phyloP scores from a whole-genome alignment of 1,140 invertebrate species.

The Radopholus similis region DNA sequence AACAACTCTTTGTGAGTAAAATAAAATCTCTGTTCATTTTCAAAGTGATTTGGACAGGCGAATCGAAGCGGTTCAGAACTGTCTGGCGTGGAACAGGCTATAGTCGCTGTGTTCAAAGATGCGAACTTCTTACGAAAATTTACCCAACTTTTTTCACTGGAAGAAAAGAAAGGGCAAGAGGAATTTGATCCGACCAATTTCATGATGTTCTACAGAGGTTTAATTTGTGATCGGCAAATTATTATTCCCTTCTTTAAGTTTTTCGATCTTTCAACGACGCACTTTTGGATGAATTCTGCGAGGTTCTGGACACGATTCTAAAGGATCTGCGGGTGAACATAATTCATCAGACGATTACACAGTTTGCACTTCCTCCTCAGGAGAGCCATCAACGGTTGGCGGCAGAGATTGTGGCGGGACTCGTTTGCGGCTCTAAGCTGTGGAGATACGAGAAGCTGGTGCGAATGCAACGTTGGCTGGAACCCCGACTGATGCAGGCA shows the following conservation, averaged over 20 bases:
- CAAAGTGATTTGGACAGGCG: slow-evolving; percentile 11
- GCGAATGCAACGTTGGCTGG: slow-evolving; percentile 61
- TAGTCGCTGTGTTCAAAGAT: slow-evolving; percentile 72
- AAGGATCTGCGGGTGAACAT: slow-evolving; percentile 64
- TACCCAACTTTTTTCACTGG: slow-evolving; percentile 71
- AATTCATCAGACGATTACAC: neutral
- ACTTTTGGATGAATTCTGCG: slow-evolving; percentile 67
- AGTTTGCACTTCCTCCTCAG: slow-evolving; percentile 55
- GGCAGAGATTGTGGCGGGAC: slow-evolving; percentile 74
- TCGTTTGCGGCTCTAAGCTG: slow-evolving; percentile 76
- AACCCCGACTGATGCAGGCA: slow-evolving; percentile 55
- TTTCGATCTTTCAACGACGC: slow-evolving; percentile 75
- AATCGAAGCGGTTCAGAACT: slow-evolving; percentile 59
- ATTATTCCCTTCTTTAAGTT: slow-evolving; percentile 64
- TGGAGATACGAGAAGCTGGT: slow-evolving; percentile 71
- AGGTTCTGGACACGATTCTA: slow-evolving; percentile 70
- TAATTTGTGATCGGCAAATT: neutral
- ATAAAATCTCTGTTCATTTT: too few relatives aligned
- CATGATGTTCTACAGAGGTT: neutral
- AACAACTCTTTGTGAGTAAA: slow-evolving; percentile 64
- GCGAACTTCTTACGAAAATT: slow-evolving; percentile 71
- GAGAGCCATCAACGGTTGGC: slow-evolving; percentile 79
- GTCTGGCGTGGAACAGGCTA: slow-evolving; percentile 64
- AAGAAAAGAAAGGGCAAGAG: too few relatives aligned
- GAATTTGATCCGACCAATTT: slow-evolving; percentile 9